Evolutionary conservation across 2,888 invertebrate genomes (phyloP), one percentile per base, ranked within the genome.

Genomic region (Drosophila crucigera): DNA sequence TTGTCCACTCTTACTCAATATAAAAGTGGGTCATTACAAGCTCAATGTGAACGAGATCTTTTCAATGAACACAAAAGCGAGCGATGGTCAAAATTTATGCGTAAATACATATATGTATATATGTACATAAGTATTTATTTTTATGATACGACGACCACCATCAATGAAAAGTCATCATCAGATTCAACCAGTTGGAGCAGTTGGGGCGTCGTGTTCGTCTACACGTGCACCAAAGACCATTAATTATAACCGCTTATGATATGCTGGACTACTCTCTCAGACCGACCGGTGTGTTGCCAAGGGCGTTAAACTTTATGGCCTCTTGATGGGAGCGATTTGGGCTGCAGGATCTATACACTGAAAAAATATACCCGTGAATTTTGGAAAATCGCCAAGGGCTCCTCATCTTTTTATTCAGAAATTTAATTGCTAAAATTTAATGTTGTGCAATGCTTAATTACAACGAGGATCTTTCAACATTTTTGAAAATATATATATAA

Each of bases 21-120:
- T 73, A 79, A 86, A 84, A 80, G 77, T 86, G 73, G 84, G 84
- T 84, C 84, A 84, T 86, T 86, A 84, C 84, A 84, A 80, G 69
- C 69, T 63, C 70, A 64, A 74, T 55, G 60, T 49, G 60, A 63
- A 56, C 58, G 59, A 66, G 62, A 68, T 84, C 68, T 83, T 80
- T 83, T 86, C 67, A 84, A 82, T 84, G 82, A 69, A 70, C 68
- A 73, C 73, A 60, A 70, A 54, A 47, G 47, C 59, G 49, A 55
- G 22, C 43, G 81, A 66, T 76, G 73, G 79, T 74, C 79, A 81
- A 78, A 70, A 76, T 76, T 68, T 75, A 67, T 76, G 50, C 35
- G 53, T 58, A 58, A 50, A 60, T 59, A 37, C 19, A 64, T 52
- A 41, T 65, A 60, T 39, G 35, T 31, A 19, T 52, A 41, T 65